phyloP scores from a whole-genome alignment of 2,797 vertebrate species.

The Diceros bicornis region DNA sequence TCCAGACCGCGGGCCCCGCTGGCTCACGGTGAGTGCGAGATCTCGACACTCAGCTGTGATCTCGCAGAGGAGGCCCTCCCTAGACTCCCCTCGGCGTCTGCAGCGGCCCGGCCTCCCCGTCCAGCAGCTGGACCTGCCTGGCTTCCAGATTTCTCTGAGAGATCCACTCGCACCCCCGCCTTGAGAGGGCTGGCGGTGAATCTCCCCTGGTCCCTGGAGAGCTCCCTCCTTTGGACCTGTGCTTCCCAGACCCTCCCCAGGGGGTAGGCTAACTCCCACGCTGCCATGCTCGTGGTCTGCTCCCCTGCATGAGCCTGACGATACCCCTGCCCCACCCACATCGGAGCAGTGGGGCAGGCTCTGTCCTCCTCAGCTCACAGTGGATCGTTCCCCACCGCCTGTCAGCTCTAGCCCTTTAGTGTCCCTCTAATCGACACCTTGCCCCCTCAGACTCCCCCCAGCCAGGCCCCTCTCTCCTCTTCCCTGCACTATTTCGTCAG shows the following conservation, averaged over 20 bases:
- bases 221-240: not conserved
- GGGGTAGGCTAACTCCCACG: not conserved
- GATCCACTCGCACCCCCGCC: not conserved
- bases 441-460: rapidly evolving
- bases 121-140: not conserved
- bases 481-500: not conserved
- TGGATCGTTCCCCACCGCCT: too few relatives aligned
- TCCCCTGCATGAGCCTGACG: too few relatives aligned
- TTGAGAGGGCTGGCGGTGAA: not conserved
- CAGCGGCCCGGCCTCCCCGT: not conserved
- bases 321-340: not conserved
- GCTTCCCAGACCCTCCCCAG: not conserved
- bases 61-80: not conserved
- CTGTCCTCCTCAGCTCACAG: not conserved
- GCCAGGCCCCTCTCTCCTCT: not conserved
- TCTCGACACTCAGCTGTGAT: not conserved
- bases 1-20: not conserved
- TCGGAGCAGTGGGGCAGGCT: not conserved
- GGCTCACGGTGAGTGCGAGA: not conserved
- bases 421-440: too few relatives aligned
- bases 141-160: not conserved
- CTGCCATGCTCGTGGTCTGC: not conserved
- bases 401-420: not conserved
- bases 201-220: not conserved
- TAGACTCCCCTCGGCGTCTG: rapidly evolving